These are phyloP conservation scores for Venustoraphidia nigricollis DNA, from an alignment of 2,888 invertebrate species.

Conservation along the genomic window DNA sequence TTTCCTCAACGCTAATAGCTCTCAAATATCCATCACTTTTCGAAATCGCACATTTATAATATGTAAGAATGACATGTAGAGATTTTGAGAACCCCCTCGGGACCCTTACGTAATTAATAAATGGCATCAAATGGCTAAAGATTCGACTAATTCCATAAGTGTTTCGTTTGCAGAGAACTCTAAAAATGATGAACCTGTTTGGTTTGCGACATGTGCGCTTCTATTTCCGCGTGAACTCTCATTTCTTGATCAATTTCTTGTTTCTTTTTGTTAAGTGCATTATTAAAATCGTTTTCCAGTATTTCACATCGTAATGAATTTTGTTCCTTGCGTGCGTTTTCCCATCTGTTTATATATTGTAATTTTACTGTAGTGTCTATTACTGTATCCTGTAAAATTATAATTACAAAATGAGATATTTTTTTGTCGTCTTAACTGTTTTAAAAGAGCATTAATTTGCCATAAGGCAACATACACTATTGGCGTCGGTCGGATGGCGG, in stretches of 20 bases:
- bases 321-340: conserved; percentile 26
- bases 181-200: conserved; percentile 13
- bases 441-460: neutral
- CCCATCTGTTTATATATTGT: conserved; percentile 21
- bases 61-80: too few species aligned
- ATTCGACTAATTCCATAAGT: neutral
- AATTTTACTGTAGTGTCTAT: conserved; percentile 19
- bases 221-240: conserved; percentile 23
- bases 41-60: too few species aligned
- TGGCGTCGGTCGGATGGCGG: too few species aligned
- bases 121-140: neutral
- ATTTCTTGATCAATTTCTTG: conserved; percentile 23
- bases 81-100: too few species aligned
- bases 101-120: too few species aligned
- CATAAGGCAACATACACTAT: too few species aligned
- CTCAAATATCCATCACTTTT: too few species aligned
- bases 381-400: conserved; percentile 17
- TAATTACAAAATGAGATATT: neutral
- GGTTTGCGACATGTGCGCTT: conserved; percentile 20
- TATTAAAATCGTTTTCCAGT: conserved; percentile 18
- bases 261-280: conserved; percentile 18
- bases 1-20: too few species aligned
- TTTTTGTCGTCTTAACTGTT: neutral
- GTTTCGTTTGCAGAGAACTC: too few species aligned
- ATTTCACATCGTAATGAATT: conserved; percentile 16